Evolutionary conservation across 2,113 vertebrate species (phyloP).

Genomic region (Craseonycteris thonglongyai): DNA sequence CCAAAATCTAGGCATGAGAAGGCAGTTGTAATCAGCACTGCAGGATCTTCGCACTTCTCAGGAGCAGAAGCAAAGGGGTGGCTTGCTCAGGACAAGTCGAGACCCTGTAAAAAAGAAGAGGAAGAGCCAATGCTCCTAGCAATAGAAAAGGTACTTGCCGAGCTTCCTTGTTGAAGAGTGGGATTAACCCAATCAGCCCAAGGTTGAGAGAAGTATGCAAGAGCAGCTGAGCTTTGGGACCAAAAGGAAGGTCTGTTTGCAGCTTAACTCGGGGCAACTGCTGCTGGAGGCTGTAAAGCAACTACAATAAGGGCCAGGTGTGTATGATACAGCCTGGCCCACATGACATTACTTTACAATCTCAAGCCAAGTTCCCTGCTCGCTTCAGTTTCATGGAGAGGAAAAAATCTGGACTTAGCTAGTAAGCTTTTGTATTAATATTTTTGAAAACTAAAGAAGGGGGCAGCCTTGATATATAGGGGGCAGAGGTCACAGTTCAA

Average conservation of each 20-base stretch:
- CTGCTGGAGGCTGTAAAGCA: not conserved
- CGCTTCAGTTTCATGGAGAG: not conserved
- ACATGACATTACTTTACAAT: not conserved
- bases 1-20: slow-evolving; percentile 45
- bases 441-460: not conserved
- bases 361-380: not conserved
- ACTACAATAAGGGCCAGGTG: slow-evolving; percentile 48
- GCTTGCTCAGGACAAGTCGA: slow-evolving; percentile 5
- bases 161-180: slow-evolving; percentile 11
- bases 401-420: not conserved
- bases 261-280: slow-evolving; percentile 47
- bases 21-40: slow-evolving; percentile 45
- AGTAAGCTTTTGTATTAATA: slow-evolving; percentile 15
- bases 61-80: slow-evolving; percentile 54
- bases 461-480: not conserved
- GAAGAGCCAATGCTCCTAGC: slow-evolving; percentile 44
- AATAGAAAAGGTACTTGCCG: not conserved
- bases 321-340: not conserved
- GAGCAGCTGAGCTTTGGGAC: slow-evolving; percentile 33
- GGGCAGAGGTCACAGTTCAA: not conserved
- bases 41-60: slow-evolving; percentile 49
- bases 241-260: not conserved
- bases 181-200: slow-evolving; percentile 35
- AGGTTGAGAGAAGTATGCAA: slow-evolving; percentile 25
- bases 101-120: slow-evolving; percentile 64